phyloP scores from a whole-genome alignment of 2,113 vertebrate species.

The Gavialis gangeticus region DNA sequence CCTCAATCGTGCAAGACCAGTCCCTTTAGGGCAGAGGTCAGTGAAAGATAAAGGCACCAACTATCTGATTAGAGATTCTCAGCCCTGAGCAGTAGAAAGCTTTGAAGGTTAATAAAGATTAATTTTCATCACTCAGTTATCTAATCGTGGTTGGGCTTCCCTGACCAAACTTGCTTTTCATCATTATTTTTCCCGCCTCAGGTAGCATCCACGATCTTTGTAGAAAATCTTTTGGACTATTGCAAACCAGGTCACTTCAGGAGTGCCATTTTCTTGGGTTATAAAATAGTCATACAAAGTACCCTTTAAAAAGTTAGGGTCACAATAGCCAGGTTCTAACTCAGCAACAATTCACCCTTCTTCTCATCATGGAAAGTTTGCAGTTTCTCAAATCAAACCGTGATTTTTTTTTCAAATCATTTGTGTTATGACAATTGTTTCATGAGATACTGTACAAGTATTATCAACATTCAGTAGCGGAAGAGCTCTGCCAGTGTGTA shows the following conservation, averaged over 20 bases:
- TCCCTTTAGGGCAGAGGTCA: conserved; percentile 24
- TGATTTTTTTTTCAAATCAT: neutral
- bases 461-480: neutral
- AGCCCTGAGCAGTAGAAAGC: neutral
- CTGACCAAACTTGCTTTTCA: no score
- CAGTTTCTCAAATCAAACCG: neutral
- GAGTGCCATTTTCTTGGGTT: no score
- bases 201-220: no score
- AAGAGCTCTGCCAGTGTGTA: neutral
- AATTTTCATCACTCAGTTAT: neutral
- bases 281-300: neutral
- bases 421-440: neutral
- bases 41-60: conserved; percentile 5
- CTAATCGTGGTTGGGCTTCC: neutral
- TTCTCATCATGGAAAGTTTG: neutral
- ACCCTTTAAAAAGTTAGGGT: neutral
- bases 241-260: neutral
- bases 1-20: conserved; percentile 11
- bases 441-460: neutral
- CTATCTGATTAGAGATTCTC: neutral
- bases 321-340: neutral
- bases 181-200: no score
- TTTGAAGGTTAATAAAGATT: neutral
- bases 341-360: neutral
- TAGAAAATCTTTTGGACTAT: neutral